phyloP scores from a whole-genome alignment of 1,140 invertebrate species.

The Lanistes nyassanus region DNA sequence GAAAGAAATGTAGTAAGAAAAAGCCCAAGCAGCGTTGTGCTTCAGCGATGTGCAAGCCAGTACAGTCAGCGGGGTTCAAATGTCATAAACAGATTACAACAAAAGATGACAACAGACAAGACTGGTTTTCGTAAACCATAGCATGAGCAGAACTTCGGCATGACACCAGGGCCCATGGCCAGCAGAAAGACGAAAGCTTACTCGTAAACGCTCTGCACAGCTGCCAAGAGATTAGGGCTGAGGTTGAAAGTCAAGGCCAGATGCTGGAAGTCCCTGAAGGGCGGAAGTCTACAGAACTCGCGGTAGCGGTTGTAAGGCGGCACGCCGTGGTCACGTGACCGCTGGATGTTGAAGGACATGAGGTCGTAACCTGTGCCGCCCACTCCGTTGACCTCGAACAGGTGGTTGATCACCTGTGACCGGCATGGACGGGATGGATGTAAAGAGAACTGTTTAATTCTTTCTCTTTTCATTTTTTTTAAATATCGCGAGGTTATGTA shows the following conservation, averaged over 20 bases:
- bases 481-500: not conserved
- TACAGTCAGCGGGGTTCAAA: no score
- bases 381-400: not conserved
- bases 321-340: slow-evolving; percentile 86
- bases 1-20: no score
- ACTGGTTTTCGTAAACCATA: no score
- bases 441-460: not conserved
- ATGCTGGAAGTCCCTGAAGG: slow-evolving; percentile 9
- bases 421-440: not conserved
- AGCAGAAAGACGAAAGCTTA: not conserved
- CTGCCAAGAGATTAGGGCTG: not conserved
- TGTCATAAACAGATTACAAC: no score
- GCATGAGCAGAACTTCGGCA: no score
- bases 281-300: slow-evolving; percentile 54
- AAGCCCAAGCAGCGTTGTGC: no score
- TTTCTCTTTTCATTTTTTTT: not conserved
- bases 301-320: slow-evolving; percentile 59
- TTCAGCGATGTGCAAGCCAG: no score
- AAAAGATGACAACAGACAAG: no score
- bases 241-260: not conserved
- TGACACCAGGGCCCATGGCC: no score
- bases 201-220: not conserved
- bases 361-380: slow-evolving; percentile 53
- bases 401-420: slow-evolving; percentile 7
- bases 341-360: slow-evolving; percentile 73